Conservation (phyloP, 2,888 invertebrate genomes). For the Sarcophaga carnaria region DNA sequence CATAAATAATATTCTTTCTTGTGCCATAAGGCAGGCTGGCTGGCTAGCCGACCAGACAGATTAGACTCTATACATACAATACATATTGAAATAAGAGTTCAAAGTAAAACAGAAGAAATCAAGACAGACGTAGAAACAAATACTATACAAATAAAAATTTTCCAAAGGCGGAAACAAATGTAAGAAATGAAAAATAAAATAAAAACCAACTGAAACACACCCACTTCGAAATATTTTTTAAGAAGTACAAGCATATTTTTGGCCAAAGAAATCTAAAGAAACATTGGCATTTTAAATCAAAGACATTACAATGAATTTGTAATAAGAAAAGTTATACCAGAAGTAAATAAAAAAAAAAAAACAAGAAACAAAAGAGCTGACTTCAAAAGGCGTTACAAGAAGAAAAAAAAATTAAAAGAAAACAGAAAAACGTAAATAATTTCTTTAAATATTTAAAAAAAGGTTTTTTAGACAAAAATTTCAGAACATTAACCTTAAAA, state of each 20-base stretch:
- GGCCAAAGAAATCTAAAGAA: neutral
- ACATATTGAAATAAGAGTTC: conserved; percentile 2
- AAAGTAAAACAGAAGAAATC: conserved; percentile 17
- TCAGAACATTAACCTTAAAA: no score
- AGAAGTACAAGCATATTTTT: neutral
- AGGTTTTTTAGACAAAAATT: no score
- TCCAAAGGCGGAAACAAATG: conserved; percentile 55
- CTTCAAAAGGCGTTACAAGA: neutral
- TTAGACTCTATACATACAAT: neutral
- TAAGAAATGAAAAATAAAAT: conserved; percentile 9
- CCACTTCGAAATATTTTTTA: conserved; percentile 34
- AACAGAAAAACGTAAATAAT: neutral
- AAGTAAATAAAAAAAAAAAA: neutral
- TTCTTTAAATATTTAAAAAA: no score
- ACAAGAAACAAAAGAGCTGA: conserved; percentile 4
- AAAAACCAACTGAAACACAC: conserved; percentile 30
- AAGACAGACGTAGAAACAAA: neutral
- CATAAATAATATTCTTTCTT: conserved; percentile 55
- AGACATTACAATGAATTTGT: conserved; percentile 34
- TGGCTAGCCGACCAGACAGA: neutral
- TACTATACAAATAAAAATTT: neutral
- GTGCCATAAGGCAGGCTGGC: conserved; percentile 9
- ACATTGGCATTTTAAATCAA: conserved; percentile 3
- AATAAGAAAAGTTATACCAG: neutral
- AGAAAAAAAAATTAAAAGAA: neutral